These are phyloP conservation scores for Aurelia aurita complex sp. Pacific DNA, from an alignment of 30 jellyfish, hydroid and myxozoan genomes.

Conservation along the genomic window DNA sequence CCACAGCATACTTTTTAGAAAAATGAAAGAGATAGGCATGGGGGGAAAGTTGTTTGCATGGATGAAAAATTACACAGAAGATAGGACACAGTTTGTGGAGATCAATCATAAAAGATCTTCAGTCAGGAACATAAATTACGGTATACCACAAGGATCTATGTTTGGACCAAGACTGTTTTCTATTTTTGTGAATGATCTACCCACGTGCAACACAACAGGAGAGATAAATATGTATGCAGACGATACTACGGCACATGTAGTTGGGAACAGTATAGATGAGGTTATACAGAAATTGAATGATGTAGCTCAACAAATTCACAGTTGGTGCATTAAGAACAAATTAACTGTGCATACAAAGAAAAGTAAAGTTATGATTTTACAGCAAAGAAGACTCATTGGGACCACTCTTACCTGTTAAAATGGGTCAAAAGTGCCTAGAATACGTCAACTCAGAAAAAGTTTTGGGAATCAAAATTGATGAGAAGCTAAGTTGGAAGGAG, in stretches of 20 bases:
- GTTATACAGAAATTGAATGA: conserved; percentile 25
- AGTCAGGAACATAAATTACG: conserved; percentile 36
- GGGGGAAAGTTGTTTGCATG: conserved; percentile 49
- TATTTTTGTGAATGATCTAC: conserved; percentile 59
- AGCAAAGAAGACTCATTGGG: conserved; percentile 45
- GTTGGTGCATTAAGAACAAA: conserved; percentile 51
- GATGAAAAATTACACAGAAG: conserved; percentile 54
- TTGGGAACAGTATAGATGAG: conserved; percentile 71
- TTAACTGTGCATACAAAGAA: conserved; percentile 52
- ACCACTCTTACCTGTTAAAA: conserved; percentile 60
- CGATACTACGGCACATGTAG: conserved; percentile 51
- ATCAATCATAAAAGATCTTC: conserved; percentile 38
- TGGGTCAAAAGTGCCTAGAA: conserved; percentile 55
- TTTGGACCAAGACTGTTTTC: conserved; percentile 58
- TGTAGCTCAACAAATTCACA: conserved; percentile 29
- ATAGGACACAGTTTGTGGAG: conserved; percentile 41
- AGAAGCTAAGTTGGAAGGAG: conserved; percentile 56
- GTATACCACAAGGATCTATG: conserved; percentile 66
- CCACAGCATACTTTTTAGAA: conserved; percentile 48
- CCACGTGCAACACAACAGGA: conserved; percentile 59
- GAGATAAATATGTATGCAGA: conserved; percentile 70
- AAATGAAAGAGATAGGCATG: conserved; percentile 53
- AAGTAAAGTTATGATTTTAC: conserved; percentile 45
- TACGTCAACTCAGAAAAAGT: conserved; percentile 24
- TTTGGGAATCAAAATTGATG: conserved; percentile 65